A percentile compares a stretch with the other conserved stretches of the same genome.
phyloP scores from a whole-genome alignment of 2,888 invertebrate species.

The Pammene fasciana region DNA sequence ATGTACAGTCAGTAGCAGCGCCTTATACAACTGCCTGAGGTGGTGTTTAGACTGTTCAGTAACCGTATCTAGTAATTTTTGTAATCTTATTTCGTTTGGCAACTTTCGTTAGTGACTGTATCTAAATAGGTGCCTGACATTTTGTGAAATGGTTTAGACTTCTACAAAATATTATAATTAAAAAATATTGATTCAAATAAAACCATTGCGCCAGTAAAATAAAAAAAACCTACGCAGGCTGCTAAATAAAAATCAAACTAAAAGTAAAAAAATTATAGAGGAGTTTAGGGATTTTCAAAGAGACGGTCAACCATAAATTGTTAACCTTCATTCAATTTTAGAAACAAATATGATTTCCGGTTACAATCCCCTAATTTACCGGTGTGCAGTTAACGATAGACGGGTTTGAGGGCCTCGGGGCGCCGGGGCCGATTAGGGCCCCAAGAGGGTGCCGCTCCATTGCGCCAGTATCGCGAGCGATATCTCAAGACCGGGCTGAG shows the following conservation, averaged over 20 bases:
- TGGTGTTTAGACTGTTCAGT: too few relatives aligned
- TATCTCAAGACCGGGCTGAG: constrained; percentile 31
- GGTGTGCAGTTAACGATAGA: constrained; percentile 53
- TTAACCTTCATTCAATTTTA: constrained; percentile 16
- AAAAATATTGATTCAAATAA: too few relatives aligned
- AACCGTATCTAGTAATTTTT: too few relatives aligned
- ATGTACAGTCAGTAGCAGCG: too few relatives aligned
- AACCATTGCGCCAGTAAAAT: too few relatives aligned
- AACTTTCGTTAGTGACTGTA: too few relatives aligned
- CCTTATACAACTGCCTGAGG: too few relatives aligned
- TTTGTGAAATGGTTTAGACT: too few relatives aligned
- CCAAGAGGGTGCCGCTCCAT: constrained; percentile 53
- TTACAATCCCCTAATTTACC: constrained; percentile 31
- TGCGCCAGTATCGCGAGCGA: constrained; percentile 50
- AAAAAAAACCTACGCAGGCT: too few relatives aligned
- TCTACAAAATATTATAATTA: too few relatives aligned
- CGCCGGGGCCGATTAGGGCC: constrained; percentile 59
- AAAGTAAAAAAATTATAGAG: not conserved
- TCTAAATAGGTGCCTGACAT: too few relatives aligned
- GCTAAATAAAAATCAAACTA: not conserved
- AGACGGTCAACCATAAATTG: not conserved
- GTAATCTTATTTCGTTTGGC: too few relatives aligned
- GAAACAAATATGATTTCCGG: constrained; percentile 24
- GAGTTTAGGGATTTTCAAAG: not conserved
- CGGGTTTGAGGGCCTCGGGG: constrained; percentile 43